Base-by-base conservation (phyloP, 2,888 invertebrate genomes). In the Polydrusus pterygomalis region DNA sequence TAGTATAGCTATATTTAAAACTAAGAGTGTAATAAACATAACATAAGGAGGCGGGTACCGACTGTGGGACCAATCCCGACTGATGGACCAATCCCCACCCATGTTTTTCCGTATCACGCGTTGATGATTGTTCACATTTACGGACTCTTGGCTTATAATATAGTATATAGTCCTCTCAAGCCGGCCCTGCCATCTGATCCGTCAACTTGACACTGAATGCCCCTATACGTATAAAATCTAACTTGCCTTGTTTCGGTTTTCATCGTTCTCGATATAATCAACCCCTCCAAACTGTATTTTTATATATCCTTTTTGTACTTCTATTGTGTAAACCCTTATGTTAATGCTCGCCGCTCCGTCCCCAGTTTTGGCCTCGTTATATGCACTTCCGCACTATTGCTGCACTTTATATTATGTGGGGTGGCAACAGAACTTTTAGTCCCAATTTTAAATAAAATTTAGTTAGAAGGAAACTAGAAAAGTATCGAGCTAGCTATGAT, bases 331-430 rank as follows among this genome's bases (percentile, higher is more conserved):
- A 64, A 34, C 73, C 68, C 68, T 68, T 62, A 49, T 74, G 47
- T 25, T 43, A 34, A 38, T 56, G 45, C 58, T 8, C 34, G 25
- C 65, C 58, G 47, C 34, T 15, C 65, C 58, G 47, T 54, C 30
- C 49, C 73, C 73, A 25, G 49, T 49, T 45, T 38, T 9, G 11
- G 25, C 9, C 38, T 30, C 13, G 56, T 74, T 60, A 74, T 62
- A 68, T 74, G 67, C 73, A 54, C 73, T 68, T 74, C 67, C 73
- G 73, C 73, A 47, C 73, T 73, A 67, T 58, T 65, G 72, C 60
- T 70, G 68, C 73, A 68, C 49, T 68, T 74, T 68, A 38, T 60
- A 60, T 38, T 11, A 58, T 72, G 49, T 56, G 38, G 73, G 68
- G 68, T 67, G 73, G 49, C 8, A 68, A 68, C 60, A 8, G 60